phyloP scores from a whole-genome alignment of 2,797 vertebrate species.

The Falco novaeseelandiae region DNA sequence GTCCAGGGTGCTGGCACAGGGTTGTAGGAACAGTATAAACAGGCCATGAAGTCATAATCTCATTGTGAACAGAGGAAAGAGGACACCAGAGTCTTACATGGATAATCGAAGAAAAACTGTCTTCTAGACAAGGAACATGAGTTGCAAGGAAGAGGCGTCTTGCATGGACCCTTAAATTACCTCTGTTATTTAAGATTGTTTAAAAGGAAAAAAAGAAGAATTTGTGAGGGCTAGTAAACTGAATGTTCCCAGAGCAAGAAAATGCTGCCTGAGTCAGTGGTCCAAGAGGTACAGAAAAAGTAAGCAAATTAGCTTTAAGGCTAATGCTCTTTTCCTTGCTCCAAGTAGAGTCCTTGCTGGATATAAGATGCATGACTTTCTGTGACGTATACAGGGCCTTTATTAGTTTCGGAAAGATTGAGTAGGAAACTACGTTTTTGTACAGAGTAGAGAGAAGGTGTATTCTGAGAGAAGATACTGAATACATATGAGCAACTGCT shows the following conservation, averaged over 20 bases:
- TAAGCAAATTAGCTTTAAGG: not conserved
- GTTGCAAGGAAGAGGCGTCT: not conserved
- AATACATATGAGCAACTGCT: not conserved
- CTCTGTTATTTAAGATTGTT: not conserved
- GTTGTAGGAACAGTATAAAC: not conserved
- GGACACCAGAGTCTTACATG: accelerated
- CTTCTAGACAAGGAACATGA: not conserved
- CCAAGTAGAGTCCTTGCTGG: not conserved
- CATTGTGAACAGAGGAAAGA: not conserved
- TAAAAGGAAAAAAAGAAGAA: not conserved
- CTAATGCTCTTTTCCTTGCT: not conserved
- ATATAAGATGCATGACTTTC: not conserved
- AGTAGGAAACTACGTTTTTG: not conserved
- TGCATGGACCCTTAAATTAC: not conserved
- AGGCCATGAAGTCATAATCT: not conserved
- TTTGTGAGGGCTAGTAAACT: not conserved
- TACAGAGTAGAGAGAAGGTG: not conserved
- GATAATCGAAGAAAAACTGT: not conserved
- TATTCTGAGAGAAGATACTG: not conserved
- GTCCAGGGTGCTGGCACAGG: not conserved
- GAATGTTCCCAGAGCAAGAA: not conserved
- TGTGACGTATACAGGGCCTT: not conserved
- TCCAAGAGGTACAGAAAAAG: not conserved
- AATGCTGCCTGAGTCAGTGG: not conserved
- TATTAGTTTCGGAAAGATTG: not conserved